Conservation (phyloP, 2,113 vertebrate species). For the Xerus inauris region DNA sequence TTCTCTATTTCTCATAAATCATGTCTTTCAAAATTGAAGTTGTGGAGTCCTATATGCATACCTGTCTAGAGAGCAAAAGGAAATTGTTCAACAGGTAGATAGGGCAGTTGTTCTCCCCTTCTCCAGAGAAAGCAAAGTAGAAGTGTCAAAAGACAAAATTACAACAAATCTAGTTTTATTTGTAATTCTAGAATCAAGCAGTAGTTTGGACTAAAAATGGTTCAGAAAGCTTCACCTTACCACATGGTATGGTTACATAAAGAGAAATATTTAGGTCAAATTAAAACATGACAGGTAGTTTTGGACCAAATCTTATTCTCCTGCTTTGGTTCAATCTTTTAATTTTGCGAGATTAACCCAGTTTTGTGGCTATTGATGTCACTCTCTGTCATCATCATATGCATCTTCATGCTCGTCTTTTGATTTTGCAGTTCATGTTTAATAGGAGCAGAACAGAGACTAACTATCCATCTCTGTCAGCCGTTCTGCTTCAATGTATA, state of each 20-base stretch:
- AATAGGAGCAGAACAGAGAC: background rate
- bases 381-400: background rate
- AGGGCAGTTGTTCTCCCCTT: background rate
- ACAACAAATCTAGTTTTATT: background rate
- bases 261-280: background rate
- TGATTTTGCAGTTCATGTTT: background rate
- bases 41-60: background rate
- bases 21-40: background rate
- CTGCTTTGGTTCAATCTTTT: background rate
- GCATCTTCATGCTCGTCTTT: background rate
- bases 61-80: slow-evolving; percentile 40
- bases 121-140: background rate
- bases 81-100: background rate
- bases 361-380: background rate
- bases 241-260: background rate
- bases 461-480: background rate
- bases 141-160: background rate
- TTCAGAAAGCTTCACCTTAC: background rate
- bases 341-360: background rate
- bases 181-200: background rate
- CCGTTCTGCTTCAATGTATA: background rate
- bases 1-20: background rate
- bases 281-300: background rate
- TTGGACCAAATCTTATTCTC: background rate
- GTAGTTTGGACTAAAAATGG: background rate